phyloP scores from a whole-genome alignment of 2,797 vertebrate species.

The Macropus fuliginosus region DNA sequence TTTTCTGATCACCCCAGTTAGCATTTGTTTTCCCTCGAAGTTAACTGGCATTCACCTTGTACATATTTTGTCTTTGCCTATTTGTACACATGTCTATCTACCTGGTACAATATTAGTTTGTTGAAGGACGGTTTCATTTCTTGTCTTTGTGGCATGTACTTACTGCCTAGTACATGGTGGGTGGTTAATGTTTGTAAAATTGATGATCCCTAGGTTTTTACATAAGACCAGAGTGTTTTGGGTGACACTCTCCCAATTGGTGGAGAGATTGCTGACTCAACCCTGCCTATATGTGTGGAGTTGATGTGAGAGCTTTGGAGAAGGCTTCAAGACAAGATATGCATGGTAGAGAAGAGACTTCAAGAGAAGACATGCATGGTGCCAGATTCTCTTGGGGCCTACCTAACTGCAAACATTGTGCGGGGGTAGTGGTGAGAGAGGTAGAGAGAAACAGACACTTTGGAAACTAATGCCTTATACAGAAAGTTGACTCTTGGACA shows the following conservation, averaged over 20 bases:
- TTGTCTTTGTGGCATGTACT: not conserved
- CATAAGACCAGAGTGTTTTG: not conserved
- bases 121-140: not conserved
- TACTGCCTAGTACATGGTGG: not conserved
- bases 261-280: not conserved
- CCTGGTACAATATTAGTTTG: not conserved
- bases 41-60: not conserved
- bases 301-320: not conserved
- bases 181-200: not conserved
- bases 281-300: not conserved
- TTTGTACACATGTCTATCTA: not conserved
- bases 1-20: not conserved
- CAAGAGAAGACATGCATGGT: too few species aligned
- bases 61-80: not conserved
- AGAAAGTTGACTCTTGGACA: not conserved
- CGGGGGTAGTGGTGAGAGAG: not conserved
- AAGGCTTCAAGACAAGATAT: not conserved
- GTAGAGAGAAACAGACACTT: not conserved
- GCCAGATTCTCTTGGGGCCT: not conserved
- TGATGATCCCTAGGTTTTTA: not conserved
- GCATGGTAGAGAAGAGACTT: too few species aligned
- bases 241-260: not conserved
- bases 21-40: not conserved
- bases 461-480: not conserved
- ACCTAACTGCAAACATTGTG: not conserved